Evolutionary conservation across 2,888 invertebrate species (phyloP), one percentile per base, ranked within the genome.

Genomic region (Agrilus biguttatus): DNA sequence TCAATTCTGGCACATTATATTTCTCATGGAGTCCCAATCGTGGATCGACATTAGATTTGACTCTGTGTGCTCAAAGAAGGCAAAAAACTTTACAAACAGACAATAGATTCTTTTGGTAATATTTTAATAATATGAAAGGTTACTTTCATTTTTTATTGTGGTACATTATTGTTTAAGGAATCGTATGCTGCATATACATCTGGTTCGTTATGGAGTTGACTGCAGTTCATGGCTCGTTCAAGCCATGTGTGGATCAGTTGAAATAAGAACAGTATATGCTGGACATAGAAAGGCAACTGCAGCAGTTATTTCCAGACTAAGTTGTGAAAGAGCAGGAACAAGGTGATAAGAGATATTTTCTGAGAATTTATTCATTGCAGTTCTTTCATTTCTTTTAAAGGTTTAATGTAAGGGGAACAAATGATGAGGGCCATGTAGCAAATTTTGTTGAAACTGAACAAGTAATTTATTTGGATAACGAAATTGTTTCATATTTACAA

Each of bases 401-500:
- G 52, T 99, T 98, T 63, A 96, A 97, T 71, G 96, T 97, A 0
- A 75, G 98, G 51, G 98, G 98, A n/a, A 89, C 88, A 50, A 97
- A 99, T 68, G 98, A 99, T 69, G 92, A 95, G 63, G 98, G 98
- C 0, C 88, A 95, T 71, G 98, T 98, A 13, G 98, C 98, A 1
- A 99, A 99, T 72, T 99, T 99, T 75, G 97, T 97, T 23, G 98
- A 99, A 75, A 99, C 98, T 1, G 98, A 98, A 68, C 98, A 99
- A 72, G 88, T 93, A 13, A 85, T 92, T 54, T 87, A 82, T 60
- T 74, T 90, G 55, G 96, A 97, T 61, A 86, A 91, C 56, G 83
- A 89, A 59, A 79, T 92, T 5, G 78, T 87, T 6, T 93, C 93
- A 6, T 89, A 85, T 60, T 71, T 98, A 10, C 89, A 90, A 69